Percentiles rank a stretch among this genome's conserved stretches.
Evolutionary conservation across 2,113 vertebrate species (phyloP).

Genomic region (Brachypteracias leptosomus): DNA sequence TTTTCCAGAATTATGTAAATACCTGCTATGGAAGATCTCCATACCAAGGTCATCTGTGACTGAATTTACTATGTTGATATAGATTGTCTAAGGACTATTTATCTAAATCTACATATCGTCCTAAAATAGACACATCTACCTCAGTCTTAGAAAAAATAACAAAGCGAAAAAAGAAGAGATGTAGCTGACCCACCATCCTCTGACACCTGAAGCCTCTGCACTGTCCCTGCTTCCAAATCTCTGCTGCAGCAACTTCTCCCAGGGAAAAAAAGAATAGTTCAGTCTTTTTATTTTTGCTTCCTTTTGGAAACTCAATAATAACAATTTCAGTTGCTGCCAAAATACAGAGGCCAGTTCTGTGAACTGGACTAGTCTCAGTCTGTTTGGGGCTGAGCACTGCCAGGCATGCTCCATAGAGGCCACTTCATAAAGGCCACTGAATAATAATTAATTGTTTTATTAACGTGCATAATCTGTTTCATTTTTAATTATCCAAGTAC

Average conservation of each 20-base stretch:
- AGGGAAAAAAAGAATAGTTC: background rate
- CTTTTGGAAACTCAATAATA: background rate
- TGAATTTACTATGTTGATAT: background rate
- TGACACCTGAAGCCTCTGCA: background rate
- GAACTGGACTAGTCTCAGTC: accelerated
- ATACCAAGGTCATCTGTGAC: background rate
- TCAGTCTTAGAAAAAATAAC: background rate
- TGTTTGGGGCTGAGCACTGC: background rate
- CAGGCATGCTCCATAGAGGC: background rate
- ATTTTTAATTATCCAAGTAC: constrained; percentile 17
- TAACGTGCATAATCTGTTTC: background rate
- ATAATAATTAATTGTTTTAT: background rate
- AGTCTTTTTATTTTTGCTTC: background rate
- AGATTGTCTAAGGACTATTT: background rate
- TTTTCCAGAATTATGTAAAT: background rate
- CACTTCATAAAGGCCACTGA: background rate
- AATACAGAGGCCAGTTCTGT: background rate
- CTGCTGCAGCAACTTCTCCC: background rate
- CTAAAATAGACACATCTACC: background rate
- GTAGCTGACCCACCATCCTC: background rate
- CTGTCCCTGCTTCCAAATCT: background rate
- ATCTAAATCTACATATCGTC: background rate
- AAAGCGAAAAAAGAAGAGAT: background rate
- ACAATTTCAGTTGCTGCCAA: background rate
- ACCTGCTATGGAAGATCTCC: background rate